Conservation (phyloP, 1,140 invertebrate species). For the Andricus grossulariae region DNA sequence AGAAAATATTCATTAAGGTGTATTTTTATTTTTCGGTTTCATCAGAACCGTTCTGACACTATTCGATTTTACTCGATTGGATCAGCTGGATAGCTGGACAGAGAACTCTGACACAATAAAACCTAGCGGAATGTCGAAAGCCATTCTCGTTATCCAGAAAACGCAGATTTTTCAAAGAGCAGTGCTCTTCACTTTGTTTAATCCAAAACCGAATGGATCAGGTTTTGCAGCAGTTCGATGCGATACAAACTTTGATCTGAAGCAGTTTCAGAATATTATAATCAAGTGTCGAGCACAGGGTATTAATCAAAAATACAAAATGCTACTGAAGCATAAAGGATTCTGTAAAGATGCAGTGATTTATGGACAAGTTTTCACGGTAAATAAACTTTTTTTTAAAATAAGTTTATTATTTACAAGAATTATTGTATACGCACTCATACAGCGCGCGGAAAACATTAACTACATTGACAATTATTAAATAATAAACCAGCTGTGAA, state of each 20-base stretch:
- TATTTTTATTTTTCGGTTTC: conserved; percentile 31
- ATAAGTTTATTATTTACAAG: too few species aligned
- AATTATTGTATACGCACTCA: too few species aligned
- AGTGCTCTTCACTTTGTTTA: conserved; percentile 81
- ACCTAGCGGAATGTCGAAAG: conserved; percentile 80
- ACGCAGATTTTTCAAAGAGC: conserved; percentile 77
- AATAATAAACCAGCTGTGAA: not conserved
- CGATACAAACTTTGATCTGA: conserved; percentile 75
- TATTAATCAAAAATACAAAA: conserved; percentile 76
- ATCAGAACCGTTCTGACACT: conserved; percentile 55
- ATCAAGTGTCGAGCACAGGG: conserved; percentile 80
- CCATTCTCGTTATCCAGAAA: conserved; percentile 78
- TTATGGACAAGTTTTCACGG: conserved; percentile 81
- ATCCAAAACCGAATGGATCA: conserved; percentile 80
- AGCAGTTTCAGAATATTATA: conserved; percentile 73
- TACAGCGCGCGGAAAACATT: too few species aligned
- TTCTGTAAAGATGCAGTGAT: conserved; percentile 78
- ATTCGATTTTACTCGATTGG: conserved; percentile 62
- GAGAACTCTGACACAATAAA: conserved; percentile 81
- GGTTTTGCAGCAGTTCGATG: conserved; percentile 80
- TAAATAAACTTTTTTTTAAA: conserved; percentile 54
- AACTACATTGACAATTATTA: too few species aligned
- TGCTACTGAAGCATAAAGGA: conserved; percentile 79
- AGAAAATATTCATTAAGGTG: not conserved
- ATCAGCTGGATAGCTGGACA: conserved; percentile 71